Evolutionary conservation across 1,140 invertebrate genomes (phyloP).

Genomic region (Homarus americanus): DNA sequence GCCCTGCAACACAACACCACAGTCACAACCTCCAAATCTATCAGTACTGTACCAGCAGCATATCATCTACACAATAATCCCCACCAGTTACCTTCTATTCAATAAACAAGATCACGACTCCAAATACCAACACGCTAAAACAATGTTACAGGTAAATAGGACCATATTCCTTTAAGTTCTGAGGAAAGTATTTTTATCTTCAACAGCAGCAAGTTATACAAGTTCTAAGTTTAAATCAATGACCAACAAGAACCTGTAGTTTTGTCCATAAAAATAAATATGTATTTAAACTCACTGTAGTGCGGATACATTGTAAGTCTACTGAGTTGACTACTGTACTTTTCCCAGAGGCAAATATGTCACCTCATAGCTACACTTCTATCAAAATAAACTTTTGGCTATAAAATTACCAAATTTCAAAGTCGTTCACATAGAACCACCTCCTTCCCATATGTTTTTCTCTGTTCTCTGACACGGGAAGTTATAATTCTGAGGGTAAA

Average conservation of each 20-base stretch:
- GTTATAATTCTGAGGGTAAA: background rate
- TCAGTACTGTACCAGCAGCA: constrained; percentile 20
- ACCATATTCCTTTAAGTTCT: background rate
- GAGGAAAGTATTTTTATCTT: background rate
- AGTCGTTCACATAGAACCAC: background rate
- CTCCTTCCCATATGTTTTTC: constrained; percentile 21
- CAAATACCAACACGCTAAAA: background rate
- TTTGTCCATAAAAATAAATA: background rate
- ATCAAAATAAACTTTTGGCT: no score
- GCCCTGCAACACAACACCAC: constrained; percentile 72
- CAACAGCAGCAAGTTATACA: background rate
- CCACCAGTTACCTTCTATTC: background rate
- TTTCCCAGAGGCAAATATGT: no score
- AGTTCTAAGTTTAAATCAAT: background rate
- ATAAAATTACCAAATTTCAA: background rate
- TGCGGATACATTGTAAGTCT: no score
- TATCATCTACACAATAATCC: constrained; percentile 11
- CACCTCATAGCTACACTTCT: no score
- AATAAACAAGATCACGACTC: background rate
- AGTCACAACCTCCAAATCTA: constrained; percentile 56
- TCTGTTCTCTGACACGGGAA: background rate
- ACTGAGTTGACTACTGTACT: no score
- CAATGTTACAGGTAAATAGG: background rate
- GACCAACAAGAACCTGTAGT: background rate
- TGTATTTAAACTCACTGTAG: no score